phyloP scores from a whole-genome alignment of 2,113 vertebrate species.

The Catagonus wagneri region DNA sequence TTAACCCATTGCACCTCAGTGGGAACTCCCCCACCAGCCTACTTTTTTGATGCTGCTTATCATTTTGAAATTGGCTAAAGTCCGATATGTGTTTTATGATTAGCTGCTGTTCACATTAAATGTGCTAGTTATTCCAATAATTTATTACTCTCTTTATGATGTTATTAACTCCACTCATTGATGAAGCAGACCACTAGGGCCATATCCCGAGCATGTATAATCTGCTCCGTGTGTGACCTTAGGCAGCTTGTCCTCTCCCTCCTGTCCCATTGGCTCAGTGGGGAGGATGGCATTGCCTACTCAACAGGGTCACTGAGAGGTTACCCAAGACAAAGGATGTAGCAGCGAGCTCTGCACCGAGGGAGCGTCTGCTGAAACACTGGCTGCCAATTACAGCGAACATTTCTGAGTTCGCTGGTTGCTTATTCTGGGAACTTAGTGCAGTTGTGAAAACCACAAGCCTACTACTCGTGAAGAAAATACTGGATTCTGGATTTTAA shows the following conservation, averaged over 20 bases:
- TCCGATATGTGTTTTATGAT: background rate
- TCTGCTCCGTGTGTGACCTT: background rate
- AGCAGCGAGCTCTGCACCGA: background rate
- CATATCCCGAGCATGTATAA: background rate
- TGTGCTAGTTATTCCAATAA: background rate
- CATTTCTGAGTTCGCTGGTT: background rate
- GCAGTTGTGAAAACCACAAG: background rate
- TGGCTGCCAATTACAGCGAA: background rate
- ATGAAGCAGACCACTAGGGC: background rate
- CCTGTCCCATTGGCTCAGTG: too few species aligned
- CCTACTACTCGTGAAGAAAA: background rate
- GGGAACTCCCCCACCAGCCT: background rate
- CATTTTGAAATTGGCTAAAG: conserved; percentile 32
- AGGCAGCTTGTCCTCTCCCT: too few species aligned
- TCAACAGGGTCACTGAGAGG: background rate
- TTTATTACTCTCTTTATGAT: background rate
- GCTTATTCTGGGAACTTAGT: background rate
- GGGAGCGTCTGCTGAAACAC: background rate
- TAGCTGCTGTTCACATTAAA: background rate
- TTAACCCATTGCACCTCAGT: too few species aligned
- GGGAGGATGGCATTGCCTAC: background rate
- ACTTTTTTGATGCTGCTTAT: background rate
- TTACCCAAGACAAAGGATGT: background rate
- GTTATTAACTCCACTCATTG: background rate
- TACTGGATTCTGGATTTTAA: background rate